Percentiles rank a stretch among this genome's conserved stretches.
Conservation (phyloP, 2,797 vertebrate species). For the Aplochiton taeniatus region DNA sequence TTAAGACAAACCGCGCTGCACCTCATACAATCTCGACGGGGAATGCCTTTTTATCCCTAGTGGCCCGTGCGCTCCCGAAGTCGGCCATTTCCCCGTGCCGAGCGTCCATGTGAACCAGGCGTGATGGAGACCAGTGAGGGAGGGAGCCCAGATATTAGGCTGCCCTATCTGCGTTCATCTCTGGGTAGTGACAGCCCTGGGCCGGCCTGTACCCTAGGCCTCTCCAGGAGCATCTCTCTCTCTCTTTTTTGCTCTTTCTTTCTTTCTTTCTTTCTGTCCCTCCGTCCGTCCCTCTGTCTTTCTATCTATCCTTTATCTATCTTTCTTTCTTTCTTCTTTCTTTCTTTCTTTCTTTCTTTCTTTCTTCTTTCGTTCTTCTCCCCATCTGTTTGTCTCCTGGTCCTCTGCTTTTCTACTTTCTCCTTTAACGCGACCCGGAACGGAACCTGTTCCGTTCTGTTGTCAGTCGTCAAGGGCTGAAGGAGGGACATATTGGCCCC, state of each 20-base stretch:
- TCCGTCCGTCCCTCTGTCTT: background rate
- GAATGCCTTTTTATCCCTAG: slow-evolving; percentile 33
- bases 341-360: slow-evolving; percentile 2
- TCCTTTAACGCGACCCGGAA: too few species aligned
- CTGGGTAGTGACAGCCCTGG: slow-evolving; percentile 35
- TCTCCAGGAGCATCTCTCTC: background rate
- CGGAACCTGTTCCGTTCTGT: too few species aligned
- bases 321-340: background rate
- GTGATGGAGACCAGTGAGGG: slow-evolving; percentile 37
- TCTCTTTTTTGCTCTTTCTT: slow-evolving; percentile 1
- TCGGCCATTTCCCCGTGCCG: slow-evolving; percentile 50
- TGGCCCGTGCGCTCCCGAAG: slow-evolving; percentile 37
- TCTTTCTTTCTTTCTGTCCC: background rate
- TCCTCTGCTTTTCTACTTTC: background rate
- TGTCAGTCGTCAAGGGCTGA: too few species aligned
- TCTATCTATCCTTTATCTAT: too few species aligned
- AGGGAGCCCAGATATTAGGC: slow-evolving; percentile 17
- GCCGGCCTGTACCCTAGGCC: slow-evolving; percentile 21
- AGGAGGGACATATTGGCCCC: too few species aligned
- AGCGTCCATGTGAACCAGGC: slow-evolving; percentile 30
- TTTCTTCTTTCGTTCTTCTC: background rate
- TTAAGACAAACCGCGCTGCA: too few species aligned
- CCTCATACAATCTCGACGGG: background rate
- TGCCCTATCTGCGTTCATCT: slow-evolving; percentile 49
- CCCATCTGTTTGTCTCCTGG: background rate